phyloP scores from a whole-genome alignment of 2,113 vertebrate species.

The Lagenorhynchus albirostris region DNA sequence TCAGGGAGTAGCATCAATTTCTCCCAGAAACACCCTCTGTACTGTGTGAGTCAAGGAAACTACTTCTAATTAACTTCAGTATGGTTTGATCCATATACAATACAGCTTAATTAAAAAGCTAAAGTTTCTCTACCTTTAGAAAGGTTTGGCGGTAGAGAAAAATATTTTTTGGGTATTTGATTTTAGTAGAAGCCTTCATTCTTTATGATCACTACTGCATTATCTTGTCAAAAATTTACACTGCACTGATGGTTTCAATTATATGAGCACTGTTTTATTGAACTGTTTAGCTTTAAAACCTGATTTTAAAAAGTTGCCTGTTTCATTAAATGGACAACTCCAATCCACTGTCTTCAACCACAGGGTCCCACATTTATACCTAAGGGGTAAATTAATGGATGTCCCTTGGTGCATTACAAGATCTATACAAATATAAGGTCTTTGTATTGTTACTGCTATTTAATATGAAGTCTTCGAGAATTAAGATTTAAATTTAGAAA shows the following conservation, averaged over 20 bases:
- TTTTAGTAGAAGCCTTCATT: not conserved
- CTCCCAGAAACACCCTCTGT: not conserved
- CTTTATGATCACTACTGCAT: not conserved
- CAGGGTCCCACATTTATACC: not conserved
- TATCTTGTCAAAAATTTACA: not conserved
- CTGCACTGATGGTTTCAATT: not conserved
- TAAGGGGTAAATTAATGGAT: not conserved
- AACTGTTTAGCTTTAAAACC: not conserved
- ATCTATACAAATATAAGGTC: not conserved
- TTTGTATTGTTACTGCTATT: not conserved
- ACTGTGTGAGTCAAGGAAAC: not conserved
- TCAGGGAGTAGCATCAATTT: not conserved
- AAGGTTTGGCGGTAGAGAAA: not conserved
- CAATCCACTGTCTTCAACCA: not conserved
- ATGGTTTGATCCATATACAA: not conserved
- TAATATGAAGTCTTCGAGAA: not conserved
- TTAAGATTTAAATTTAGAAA: constrained; percentile 11
- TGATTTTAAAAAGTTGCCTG: not conserved
- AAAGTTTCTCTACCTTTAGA: not conserved
- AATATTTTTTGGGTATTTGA: not conserved
- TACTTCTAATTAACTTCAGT: not conserved
- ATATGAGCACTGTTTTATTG: not conserved
- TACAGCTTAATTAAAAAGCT: not conserved
- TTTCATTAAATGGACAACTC: not conserved
- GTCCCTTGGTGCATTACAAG: not conserved